Evolutionary conservation across 1,140 invertebrate genomes (phyloP), one percentile per base, ranked within the genome.

Genomic region (Lasioglossum baleicum): DNA sequence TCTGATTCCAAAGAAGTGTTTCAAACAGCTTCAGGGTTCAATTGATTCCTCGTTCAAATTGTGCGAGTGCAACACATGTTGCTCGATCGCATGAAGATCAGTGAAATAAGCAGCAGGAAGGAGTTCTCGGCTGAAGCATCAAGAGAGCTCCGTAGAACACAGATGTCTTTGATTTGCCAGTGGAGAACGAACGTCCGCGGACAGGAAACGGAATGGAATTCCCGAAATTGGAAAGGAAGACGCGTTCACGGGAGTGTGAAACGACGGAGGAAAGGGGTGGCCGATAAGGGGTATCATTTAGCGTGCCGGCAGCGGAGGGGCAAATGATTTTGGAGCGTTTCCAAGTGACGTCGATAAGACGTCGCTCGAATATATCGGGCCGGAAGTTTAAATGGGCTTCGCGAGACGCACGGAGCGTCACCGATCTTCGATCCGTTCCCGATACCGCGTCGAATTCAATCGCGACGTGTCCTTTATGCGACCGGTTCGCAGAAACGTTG

Each of bases 321-420:
- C 56, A 56, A 70, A 58, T 10, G 69, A 44, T 58, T 58, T 48
- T 72, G 70, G 58, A 63, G 6, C 20, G 56, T 31, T 22, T 61
- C 53, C 53, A 72, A 61, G 53, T 2, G n/a, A 40, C 22, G 40
- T 40, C 70, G 70, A 72, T 61, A 61, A 72, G 53, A 48, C 58
- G n/a, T 61, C 70, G 35, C 20, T 22, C 20, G 13, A 63, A 42
- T 48, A 42, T 48, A 42, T 61, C 22, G 22, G 40, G 31, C 26
- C 7, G 26, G 40, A 60, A 42, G 13, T 26, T 66, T 13, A 7
- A 42, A 67, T 15, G 68, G 22, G 15, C 8, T 7, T 51, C 10
- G 10, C 13, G 17, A 31, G 48, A 72, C 20, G 56, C 22, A 56
- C 20, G 17, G n/a, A 53, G 44, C 61, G 35, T 64, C 26, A 4